A percentile compares a stretch with the other conserved stretches of the same genome.
Evolutionary conservation across 2,113 vertebrate species (phyloP).

Genomic region (Siphamia tubifer): DNA sequence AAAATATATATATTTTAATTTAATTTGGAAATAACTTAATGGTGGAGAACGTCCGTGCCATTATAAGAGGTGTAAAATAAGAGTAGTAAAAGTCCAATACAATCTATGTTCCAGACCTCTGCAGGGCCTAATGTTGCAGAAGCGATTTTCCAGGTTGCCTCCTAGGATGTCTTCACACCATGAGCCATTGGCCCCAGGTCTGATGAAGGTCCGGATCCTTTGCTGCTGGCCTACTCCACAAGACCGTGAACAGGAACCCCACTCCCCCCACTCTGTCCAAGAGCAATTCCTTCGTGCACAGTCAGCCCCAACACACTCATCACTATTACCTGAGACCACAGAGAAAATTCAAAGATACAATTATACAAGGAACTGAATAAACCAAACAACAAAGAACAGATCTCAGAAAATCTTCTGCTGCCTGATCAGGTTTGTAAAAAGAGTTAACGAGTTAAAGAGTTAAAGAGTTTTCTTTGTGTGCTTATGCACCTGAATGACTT

Average conservation of each 20-base stretch:
- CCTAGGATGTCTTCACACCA: conserved; percentile 86
- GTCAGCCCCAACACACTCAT: conserved; percentile 60
- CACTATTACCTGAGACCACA: conserved; percentile 38
- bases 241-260: conserved; percentile 84
- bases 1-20: too few species aligned
- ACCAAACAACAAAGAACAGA: not conserved
- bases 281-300: conserved; percentile 82
- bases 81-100: not conserved
- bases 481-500: too few species aligned
- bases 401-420: not conserved
- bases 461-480: too few species aligned
- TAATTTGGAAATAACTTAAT: too few species aligned
- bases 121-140: conserved; percentile 87
- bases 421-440: too few species aligned
- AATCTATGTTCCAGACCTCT: conserved; percentile 72
- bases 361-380: too few species aligned
- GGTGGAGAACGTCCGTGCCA: too few species aligned
- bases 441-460: too few species aligned
- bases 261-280: conserved; percentile 85
- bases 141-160: conserved; percentile 81
- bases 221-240: conserved; percentile 89
- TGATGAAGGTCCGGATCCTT: conserved; percentile 83
- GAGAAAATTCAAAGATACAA: not conserved
- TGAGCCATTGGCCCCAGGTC: conserved; percentile 75
- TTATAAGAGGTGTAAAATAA: too few species aligned